Evolutionary conservation across 2,113 vertebrate genomes (phyloP), one percentile per base, ranked within the genome.

Genomic region (Ciconia maguari): DNA sequence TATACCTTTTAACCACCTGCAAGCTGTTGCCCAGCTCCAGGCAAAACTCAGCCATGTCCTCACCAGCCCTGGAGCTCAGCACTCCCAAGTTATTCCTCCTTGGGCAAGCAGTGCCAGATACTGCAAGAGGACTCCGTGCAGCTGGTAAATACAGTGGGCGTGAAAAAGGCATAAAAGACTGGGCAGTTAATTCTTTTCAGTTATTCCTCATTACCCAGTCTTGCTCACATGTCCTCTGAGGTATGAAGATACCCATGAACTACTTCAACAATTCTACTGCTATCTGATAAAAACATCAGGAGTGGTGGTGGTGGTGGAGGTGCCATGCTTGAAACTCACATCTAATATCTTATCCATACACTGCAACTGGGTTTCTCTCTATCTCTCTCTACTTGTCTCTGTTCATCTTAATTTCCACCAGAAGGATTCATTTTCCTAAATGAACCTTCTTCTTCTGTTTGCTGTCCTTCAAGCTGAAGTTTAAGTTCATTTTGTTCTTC

Each of bases 121-220:
- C 51, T 0, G 4, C 81, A 78, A 7, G n/a, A 46, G 30, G 14
- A 48, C 20, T 61, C 36, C 34, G 30, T 16, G 36, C 4, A 49
- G 3, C 24, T 10, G 0, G 16, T 46, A 81, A 77, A 54, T 2
- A 36, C 5, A 71, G 16, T 5, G 54, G 15, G 71, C 0, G 1
- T 36, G 49, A 57, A 77, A 76, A 80, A 70, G 25, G 34, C 19
- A 51, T 36, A 22, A 25, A 87, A 70, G 30, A 62, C 27, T 8
- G 25, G n/a, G 32, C 22, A 74, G 41, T n/a, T 42, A 24, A 26
- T 62, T 61, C 52, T 77, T 89, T 51, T 34, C 15, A 16, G 5
- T n/a, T 65, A 42, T 30, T 83, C 14, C 29, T 79, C 22, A 24
- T 66, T 58, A 11, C 14, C 54, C 62, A 52, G 49, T 48, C 54